Evolutionary conservation across 2,797 vertebrate species (phyloP).

Genomic region (Ctenochaetus hawaiiensis): DNA sequence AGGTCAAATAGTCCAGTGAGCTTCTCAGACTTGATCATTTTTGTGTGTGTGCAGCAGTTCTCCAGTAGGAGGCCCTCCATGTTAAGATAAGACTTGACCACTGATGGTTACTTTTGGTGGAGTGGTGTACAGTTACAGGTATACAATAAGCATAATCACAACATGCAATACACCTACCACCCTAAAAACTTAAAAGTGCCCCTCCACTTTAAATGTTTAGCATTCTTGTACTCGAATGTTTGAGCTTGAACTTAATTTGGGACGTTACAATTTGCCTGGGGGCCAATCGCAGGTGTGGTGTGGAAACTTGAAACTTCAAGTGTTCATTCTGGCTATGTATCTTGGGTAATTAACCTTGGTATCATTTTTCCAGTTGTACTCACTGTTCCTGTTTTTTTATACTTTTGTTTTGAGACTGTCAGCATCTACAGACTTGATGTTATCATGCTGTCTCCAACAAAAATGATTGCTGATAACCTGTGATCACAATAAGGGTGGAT

Average conservation of each 20-base stretch:
- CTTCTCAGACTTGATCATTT: neutral
- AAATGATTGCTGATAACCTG: constrained; percentile 32
- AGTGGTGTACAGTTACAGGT: neutral
- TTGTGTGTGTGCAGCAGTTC: constrained; percentile 23
- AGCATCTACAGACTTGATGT: constrained; percentile 45
- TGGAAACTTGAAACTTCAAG: neutral
- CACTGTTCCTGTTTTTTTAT: constrained; percentile 20
- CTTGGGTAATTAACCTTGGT: constrained; percentile 36
- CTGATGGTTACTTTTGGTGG: neutral
- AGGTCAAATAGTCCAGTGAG: neutral
- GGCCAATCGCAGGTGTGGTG: neutral
- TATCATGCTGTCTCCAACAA: constrained; percentile 24
- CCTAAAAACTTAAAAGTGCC: neutral
- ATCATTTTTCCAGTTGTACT: constrained; percentile 28
- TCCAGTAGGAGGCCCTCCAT: constrained; percentile 65
- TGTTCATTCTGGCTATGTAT: neutral
- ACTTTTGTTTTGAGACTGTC: constrained; percentile 8
- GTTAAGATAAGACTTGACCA: constrained; percentile 11
- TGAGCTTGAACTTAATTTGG: neutral
- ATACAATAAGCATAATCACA: neutral
- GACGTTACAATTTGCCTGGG: neutral
- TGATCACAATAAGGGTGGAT: constrained; percentile 15
- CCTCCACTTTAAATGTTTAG: neutral
- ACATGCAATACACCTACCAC: neutral
- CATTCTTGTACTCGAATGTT: too few species aligned